Evolutionary conservation across 2,888 invertebrate genomes (phyloP), one percentile per base, ranked within the genome.

Genomic region (Patella caerulea): DNA sequence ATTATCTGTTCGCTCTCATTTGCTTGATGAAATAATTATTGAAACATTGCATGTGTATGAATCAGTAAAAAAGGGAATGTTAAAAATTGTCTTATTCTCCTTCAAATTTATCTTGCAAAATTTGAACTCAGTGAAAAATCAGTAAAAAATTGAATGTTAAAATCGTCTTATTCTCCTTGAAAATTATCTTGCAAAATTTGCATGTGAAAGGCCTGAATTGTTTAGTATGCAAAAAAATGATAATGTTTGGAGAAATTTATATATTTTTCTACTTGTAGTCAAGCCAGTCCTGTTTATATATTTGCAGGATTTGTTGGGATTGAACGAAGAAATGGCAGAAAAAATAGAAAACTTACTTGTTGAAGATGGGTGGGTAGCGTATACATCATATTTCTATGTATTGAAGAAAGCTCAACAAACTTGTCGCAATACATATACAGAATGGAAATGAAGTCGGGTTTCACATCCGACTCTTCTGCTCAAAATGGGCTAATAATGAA

Each of bases 271-370:
- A 9, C 45, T 45, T 45, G 45, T 45, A 9, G 7, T 45, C 0
- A 34, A 34, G 5, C 34, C 34, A 4, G 45, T 7, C 45, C 7
- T 45, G 45, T 45, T 45, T 9, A 45, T 45, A 9, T 9, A 15
- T 3, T 78, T 34, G 29, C 95, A 96, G 91, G 95, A 96, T 91
- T 93, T 97, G 24, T 93, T 97, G 77, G 97, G 97, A 15, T 96
- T 97, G 81, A 95, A 95, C 86, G 94, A 95, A 83, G 94, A 94
- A 83, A 93, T 96, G 24, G 94, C 96, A 11, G 94, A 93, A 84
- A 94, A 95, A 85, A 96, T 96, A 91, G 96, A 96, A 87, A 94
- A 94, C 74, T 92, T 94, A 2, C 93, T 95, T 54, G 91, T 94
- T 55, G 94, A 95, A 90, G 94, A 94, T 85, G 93, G 93, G 94